These are phyloP conservation scores for Xestia xanthographa DNA, from an alignment of 2,888 invertebrate genomes.

Conservation along the genomic window DNA sequence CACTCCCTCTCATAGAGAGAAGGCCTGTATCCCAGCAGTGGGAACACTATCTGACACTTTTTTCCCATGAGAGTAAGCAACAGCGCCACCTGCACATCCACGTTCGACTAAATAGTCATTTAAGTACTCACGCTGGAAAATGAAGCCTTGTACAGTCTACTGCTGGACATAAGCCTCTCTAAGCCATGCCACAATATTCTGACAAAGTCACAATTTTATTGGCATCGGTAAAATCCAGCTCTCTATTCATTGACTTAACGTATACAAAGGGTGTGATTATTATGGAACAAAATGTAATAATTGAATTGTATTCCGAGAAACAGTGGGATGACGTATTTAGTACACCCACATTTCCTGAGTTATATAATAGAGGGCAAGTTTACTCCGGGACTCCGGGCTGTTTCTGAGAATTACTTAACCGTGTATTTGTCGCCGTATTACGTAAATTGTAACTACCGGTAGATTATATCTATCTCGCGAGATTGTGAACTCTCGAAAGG, in stretches of 20 bases:
- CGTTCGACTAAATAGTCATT: neutral
- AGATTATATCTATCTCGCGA: too few species aligned
- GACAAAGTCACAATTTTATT: too few species aligned
- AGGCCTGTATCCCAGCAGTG: too few species aligned
- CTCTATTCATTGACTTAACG: too few species aligned
- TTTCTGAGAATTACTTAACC: neutral
- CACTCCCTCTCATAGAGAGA: too few species aligned
- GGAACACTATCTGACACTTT: neutral
- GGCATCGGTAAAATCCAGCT: too few species aligned
- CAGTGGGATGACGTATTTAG: neutral
- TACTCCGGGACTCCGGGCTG: neutral
- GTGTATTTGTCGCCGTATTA: too few species aligned
- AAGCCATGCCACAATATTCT: too few species aligned
- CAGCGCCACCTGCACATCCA: neutral
- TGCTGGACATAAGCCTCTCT: too few species aligned
- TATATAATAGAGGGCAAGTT: neutral
- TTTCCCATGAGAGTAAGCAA: neutral
- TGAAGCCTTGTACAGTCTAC: too few species aligned
- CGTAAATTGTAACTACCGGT: too few species aligned
- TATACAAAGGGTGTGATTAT: neutral
- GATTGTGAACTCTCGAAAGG: too few species aligned
- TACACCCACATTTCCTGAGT: neutral
- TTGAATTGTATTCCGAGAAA: neutral
- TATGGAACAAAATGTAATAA: neutral
- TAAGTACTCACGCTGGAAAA: neutral